A percentile compares a stretch with the other conserved stretches of the same genome.
These are phyloP conservation scores for Cataglyphis altisquamis DNA, from an alignment of 2,888 invertebrate species.

Conservation along the genomic window DNA sequence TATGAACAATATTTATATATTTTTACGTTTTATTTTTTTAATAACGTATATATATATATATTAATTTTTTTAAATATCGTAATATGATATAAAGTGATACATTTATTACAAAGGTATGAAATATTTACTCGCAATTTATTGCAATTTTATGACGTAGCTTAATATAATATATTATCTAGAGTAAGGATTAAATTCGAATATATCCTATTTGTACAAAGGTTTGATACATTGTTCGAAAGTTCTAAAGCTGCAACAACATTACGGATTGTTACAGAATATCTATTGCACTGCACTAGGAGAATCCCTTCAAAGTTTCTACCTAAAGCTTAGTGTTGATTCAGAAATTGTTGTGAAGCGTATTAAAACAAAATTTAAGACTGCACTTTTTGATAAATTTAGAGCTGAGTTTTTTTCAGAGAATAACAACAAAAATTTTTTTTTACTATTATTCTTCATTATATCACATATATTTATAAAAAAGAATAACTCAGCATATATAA, in stretches of 20 bases:
- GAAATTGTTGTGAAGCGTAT: neutral
- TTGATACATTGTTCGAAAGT: slow-evolving; percentile 9
- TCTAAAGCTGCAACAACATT: slow-evolving; percentile 26
- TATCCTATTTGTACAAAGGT: neutral
- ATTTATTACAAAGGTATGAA: neutral
- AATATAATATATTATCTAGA: neutral
- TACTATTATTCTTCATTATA: neutral
- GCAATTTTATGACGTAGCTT: neutral
- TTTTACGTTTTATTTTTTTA: neutral
- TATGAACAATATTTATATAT: neutral
- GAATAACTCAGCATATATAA: neutral
- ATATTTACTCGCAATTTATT: neutral
- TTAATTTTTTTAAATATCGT: neutral
- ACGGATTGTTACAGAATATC: neutral
- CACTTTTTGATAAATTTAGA: neutral
- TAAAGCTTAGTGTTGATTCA: neutral
- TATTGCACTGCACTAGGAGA: neutral
- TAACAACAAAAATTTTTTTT: neutral
- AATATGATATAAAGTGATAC: neutral
- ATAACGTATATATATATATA: neutral
- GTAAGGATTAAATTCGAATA: neutral
- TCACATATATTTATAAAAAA: slow-evolving; percentile 8
- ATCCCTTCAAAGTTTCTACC: slow-evolving; percentile 26
- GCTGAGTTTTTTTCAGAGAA: neutral
- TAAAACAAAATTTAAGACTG: neutral